A percentile compares a stretch with the other conserved stretches of the same genome.
These are phyloP conservation scores for Agrotis segetum DNA, from an alignment of 2,888 invertebrate genomes.

Conservation along the genomic window DNA sequence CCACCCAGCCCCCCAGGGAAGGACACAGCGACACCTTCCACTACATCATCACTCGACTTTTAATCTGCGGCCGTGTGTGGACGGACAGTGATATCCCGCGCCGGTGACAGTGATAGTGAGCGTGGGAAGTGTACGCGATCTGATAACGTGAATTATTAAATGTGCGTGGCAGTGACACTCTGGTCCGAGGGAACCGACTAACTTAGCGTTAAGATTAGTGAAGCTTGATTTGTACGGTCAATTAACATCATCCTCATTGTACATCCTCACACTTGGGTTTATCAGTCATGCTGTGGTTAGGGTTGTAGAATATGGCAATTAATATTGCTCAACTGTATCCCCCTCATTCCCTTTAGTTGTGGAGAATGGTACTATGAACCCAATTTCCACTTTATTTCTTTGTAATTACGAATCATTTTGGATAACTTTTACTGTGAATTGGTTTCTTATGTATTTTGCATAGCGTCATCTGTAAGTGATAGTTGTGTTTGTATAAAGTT, in stretches of 20 bases:
- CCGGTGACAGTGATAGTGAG: conserved; percentile 65
- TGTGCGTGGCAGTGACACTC: conserved; percentile 56
- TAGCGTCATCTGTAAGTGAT: conserved; percentile 49
- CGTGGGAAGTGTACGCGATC: conserved; percentile 61
- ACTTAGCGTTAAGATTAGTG: conserved; percentile 41
- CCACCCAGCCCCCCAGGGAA: conserved; percentile 71
- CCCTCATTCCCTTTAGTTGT: conserved; percentile 40
- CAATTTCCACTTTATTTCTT: conserved; percentile 29
- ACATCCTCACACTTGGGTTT: conserved; percentile 55
- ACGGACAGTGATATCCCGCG: conserved; percentile 63
- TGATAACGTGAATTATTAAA: conserved; percentile 56
- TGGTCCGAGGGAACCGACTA: conserved; percentile 44
- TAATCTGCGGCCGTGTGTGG: conserved; percentile 30
- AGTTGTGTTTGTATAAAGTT: conserved; percentile 64
- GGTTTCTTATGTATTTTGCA: conserved; percentile 31
- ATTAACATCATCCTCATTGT: conserved; percentile 61
- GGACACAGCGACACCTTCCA: conserved; percentile 83
- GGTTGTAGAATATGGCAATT: conserved; percentile 53
- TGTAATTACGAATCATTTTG: conserved; percentile 14
- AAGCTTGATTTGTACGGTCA: conserved; percentile 57
- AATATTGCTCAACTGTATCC: conserved; percentile 55
- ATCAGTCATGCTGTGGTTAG: conserved; percentile 43
- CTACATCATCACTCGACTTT: conserved; percentile 39
- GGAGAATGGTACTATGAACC: conserved; percentile 24
- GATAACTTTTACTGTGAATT: conserved; percentile 7